Conservation (phyloP, 2,888 invertebrate genomes). For the Erynnis tages region DNA sequence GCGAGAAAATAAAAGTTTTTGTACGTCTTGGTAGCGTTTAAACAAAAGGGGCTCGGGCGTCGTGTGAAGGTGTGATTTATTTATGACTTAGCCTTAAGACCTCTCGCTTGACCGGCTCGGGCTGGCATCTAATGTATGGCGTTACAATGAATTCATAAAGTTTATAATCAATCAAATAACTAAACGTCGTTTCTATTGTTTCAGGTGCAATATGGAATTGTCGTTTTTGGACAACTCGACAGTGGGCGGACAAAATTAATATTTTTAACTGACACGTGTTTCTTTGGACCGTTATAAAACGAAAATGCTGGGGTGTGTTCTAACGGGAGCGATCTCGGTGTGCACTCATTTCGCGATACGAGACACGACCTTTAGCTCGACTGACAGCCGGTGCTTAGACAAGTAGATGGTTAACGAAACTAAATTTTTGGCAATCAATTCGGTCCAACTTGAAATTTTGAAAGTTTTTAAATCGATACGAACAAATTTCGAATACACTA, state of each 20-base stretch:
- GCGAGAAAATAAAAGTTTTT: conserved; percentile 73
- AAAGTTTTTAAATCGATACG: conserved; percentile 2
- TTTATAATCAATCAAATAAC: conserved; percentile 27
- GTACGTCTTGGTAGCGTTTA: conserved; percentile 77
- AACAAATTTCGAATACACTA: conserved; percentile 22
- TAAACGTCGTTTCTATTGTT: conserved; percentile 65
- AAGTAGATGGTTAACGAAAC: conserved; percentile 59
- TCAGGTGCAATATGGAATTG: conserved; percentile 73
- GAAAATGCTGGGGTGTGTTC: conserved; percentile 80
- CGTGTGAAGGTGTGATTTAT: conserved; percentile 80
- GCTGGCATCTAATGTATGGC: conserved; percentile 52
- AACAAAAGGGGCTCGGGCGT: conserved; percentile 70
- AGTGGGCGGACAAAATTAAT: conserved; percentile 47
- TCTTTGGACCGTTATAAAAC: conserved; percentile 56
- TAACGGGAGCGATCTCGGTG: conserved; percentile 65
- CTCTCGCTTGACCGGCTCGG: conserved; percentile 67
- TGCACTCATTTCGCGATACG: conserved; percentile 51
- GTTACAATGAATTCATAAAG: conserved; percentile 14
- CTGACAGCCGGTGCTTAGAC: conserved; percentile 78
- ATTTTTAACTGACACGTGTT: conserved; percentile 43
- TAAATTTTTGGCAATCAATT: conserved; percentile 44
- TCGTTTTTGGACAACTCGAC: conserved; percentile 44
- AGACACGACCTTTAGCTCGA: conserved; percentile 66
- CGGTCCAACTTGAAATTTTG: conserved; percentile 41
- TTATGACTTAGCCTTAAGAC: conserved; percentile 71